Base-by-base conservation (phyloP, 2,888 invertebrate genomes). In the Notodonta ziczac region DNA sequence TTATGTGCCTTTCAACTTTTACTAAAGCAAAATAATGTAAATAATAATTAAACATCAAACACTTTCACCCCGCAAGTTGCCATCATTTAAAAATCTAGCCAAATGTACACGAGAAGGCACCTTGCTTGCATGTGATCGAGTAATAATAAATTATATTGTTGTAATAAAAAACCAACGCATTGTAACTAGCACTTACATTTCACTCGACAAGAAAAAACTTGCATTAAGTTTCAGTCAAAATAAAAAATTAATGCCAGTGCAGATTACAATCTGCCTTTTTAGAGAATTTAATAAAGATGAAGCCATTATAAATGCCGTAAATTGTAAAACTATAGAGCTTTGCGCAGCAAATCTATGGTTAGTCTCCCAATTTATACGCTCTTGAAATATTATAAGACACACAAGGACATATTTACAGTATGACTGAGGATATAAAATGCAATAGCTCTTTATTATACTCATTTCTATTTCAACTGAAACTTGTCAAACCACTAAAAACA, bases 401-500 rank as follows among this genome's bases (percentile, higher is more conserved):
- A n/a, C n/a, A n/a, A n/a, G n/a, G n/a, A n/a, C n/a, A n/a, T n/a
- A n/a, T n/a, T n/a, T n/a, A n/a, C n/a, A n/a, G 35, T 5, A 35
- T 35, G 35, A 4, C 35, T 35, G 35, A 35, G 35, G 35, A 35
- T 5, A 35, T 0, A 4, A 42, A 9, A 42, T 42, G 0, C 42
- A 42, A 42, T 42, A 10, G 4, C 2, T 35, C 35, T 35, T 6
- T 42, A 10, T 42, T 42, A 9, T 6, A 16, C 13, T 12, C 63
- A 62, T 64, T 56, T 65, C 57, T 62, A 57, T 66, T 65, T 72
- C 64, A 73, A 73, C 73, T 77, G 77, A 78, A 81, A 83, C 79
- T 76, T 70, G 61, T 70, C 73, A 76, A 79, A 77, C 78, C 77
- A 78, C 72, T 73, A 68, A 73, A 79, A 82, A 75, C 74, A 80